phyloP scores from a whole-genome alignment of 2,888 invertebrate species.

The Apeira syringaria region DNA sequence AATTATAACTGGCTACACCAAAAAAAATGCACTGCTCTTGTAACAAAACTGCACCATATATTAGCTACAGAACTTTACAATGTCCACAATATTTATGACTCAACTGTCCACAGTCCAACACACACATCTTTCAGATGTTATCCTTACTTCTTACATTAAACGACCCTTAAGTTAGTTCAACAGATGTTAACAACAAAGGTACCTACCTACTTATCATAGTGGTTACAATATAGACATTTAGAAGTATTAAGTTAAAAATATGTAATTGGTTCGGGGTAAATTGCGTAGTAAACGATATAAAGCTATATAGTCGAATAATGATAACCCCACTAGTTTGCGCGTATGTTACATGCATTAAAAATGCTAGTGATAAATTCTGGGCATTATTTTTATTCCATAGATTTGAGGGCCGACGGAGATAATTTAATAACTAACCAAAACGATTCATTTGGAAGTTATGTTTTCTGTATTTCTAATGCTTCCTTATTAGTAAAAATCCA shows the following conservation, averaged over 20 bases:
- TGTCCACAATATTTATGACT: conserved; percentile 6
- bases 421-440: too few species aligned
- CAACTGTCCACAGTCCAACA: conserved; percentile 3
- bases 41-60: too few species aligned
- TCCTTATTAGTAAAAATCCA: too few species aligned
- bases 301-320: neutral
- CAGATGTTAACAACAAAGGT: neutral
- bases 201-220: neutral
- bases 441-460: too few species aligned
- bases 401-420: too few species aligned
- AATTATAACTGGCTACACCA: too few species aligned
- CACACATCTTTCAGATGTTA: conserved; percentile 17
- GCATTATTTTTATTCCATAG: too few species aligned
- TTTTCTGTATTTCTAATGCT: too few species aligned
- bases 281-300: neutral
- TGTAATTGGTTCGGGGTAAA: conserved; percentile 10
- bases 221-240: conserved; percentile 7
- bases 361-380: too few species aligned
- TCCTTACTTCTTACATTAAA: neutral
- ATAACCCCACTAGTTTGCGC: conserved; percentile 4
- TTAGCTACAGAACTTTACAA: too few species aligned
- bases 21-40: too few species aligned
- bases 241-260: conserved; percentile 3
- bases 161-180: too few species aligned
- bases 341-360: conserved; percentile 4